Evolutionary conservation across 2,797 vertebrate genomes (phyloP), one percentile per base, ranked within the genome.

Genomic region (Benthosema pterotum): DNA sequence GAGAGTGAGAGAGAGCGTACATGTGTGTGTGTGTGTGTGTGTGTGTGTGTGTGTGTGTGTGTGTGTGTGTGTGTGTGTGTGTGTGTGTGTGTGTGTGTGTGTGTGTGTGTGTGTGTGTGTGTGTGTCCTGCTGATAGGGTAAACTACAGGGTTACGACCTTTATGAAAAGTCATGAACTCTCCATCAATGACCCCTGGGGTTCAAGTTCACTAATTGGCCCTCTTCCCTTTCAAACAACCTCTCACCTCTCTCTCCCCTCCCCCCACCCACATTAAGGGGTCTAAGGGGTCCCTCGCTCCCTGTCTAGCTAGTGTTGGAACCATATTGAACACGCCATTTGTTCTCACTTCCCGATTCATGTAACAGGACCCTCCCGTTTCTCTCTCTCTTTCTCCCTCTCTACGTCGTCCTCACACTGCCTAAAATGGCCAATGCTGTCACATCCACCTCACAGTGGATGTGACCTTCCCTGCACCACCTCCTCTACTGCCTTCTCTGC

Each of bases 191-290:
- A 88, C 84, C 85, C 75, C 16, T 38, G 11, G 76, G 82, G 88
- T 86, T 90, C 88, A 90, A 90, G 88, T 89, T 87, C 88, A 84
- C 76, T 80, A 77, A 86, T 77, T 83, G 74, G 77, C 59, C 74
- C 65, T 43, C 69, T 79, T 86, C 77, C 75, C 71, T 54, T 57
- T 88, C 67, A 58, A 66, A 66, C 68, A 45, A 64, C 69, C 79
- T 47, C 71, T 66, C 25, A 57, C 38, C 57, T 59, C 5, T 60
- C 13, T 28, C 63, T 52, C 65, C 42, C 51, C 38, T 9, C 43
- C 45, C 54, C 54, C 42, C 15, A n/a, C 53, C 11, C 53, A 17
- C 53, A 28, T 25, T 25, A 25, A 25, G 25, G 25, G 25, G 25
- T 25, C 25, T 25, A 25, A 25, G 25, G 25, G 5, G 25, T 56